Base-by-base conservation (phyloP, 2,113 vertebrate species). In the Copsychus sechellarum region DNA sequence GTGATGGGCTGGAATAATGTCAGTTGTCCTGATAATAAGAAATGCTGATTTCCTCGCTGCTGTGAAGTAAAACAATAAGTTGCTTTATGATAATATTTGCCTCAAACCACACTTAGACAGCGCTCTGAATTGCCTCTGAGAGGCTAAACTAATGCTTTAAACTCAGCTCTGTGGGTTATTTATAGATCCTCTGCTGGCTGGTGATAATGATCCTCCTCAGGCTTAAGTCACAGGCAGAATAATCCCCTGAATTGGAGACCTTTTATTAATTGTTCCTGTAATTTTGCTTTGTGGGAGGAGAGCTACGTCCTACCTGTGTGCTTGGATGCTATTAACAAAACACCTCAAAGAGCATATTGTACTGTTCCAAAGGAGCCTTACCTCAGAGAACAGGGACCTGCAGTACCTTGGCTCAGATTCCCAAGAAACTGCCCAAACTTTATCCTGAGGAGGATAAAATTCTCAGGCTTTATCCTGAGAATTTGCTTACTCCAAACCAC, bases 11-110 rank as follows among this genome's bases (percentile, higher is more conserved):
- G 81, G 71, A 90, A 82, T 60, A 86, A 76, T 17, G 70, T 73
- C 91, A 90, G 34, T 66, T 6, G 9, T 92, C 45, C 60, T 73
- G 67, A 78, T 83, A 85, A 91, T 48, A 81, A 88, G 79, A 92
- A 94, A 90, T 54, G 70, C 65, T 93, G 87, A 92, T 89, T 96
- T 95, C 87, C 77, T 94, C 9, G 2, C 53, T 0, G 1, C 80
- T 85, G 60, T 91, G 92, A 96, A 95, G 80, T 66, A 84, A 95
- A 95, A 94, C 91, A 92, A 38, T 92, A 92, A 96, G 78, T 93
- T 92, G 72, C 48, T 91, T 54, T 96, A 66, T 11, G 38, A 86
- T 88, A 88, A 94, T 86, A 83, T 82, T 77, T 79, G 83, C 88
- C 93, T 93, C 67, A 62, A 95, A 96, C 66, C 88, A 73, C 83